phyloP scores from a whole-genome alignment of 2,113 vertebrate genomes.

The Callocephalon fimbriatum region DNA sequence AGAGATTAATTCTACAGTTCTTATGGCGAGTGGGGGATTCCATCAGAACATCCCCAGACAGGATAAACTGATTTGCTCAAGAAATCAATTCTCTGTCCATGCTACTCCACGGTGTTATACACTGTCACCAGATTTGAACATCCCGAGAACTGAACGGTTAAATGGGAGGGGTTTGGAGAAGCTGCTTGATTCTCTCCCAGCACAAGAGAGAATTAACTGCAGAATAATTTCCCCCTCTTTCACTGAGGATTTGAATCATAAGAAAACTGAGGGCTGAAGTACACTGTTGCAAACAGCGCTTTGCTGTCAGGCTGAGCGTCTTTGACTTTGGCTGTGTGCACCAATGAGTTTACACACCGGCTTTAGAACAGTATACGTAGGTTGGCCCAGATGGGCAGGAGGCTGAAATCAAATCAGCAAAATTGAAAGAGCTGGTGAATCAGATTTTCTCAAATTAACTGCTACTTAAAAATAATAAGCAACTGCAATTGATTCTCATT shows the following conservation, averaged over 20 bases:
- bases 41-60: background rate
- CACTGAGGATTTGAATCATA: background rate
- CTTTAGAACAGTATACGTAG: conserved; percentile 3
- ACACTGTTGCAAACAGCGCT: background rate
- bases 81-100: background rate
- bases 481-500: conserved; percentile 44
- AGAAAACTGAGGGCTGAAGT: background rate
- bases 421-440: conserved; percentile 59
- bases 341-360: background rate
- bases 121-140: background rate
- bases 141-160: background rate
- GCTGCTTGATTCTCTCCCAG: background rate
- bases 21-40: rapidly evolving
- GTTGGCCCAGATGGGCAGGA: conserved; percentile 47
- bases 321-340: background rate
- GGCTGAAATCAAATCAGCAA: conserved; percentile 56
- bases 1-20: conserved; percentile 3
- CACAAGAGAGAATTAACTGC: background rate
- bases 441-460: conserved; percentile 63
- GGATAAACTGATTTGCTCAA: background rate
- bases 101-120: background rate
- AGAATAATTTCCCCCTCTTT: background rate
- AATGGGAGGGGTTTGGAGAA: background rate
- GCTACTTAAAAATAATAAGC: conserved; percentile 63
- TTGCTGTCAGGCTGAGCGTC: background rate